A percentile compares a stretch with the other conserved stretches of the same genome.
These are phyloP conservation scores for Chunga burmeisteri DNA, from an alignment of 2,113 vertebrate genomes.

Conservation along the genomic window DNA sequence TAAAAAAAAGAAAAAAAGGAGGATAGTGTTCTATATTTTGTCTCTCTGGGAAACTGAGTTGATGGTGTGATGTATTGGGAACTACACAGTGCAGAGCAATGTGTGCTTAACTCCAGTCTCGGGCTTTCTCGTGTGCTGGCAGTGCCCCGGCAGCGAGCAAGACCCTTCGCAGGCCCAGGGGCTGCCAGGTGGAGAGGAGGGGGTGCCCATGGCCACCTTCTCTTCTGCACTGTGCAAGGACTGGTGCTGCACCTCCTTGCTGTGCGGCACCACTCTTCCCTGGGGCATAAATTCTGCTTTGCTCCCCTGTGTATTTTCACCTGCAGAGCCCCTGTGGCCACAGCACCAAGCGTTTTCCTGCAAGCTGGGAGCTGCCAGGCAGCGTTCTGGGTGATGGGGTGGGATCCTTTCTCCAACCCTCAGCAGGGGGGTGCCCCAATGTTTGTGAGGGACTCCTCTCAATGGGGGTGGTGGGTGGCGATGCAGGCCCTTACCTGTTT, in stretches of 20 bases:
- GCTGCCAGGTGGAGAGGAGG: not conserved
- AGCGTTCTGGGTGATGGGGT: not conserved
- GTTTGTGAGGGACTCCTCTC: not conserved
- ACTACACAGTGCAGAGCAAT: not conserved
- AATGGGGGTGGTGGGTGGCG: accelerated
- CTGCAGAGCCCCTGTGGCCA: not conserved
- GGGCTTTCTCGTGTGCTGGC: not conserved
- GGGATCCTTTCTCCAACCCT: not conserved
- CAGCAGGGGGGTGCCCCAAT: accelerated
- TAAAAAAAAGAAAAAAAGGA: no score
- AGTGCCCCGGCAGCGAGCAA: not conserved
- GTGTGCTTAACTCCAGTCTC: not conserved
- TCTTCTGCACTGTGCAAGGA: not conserved
- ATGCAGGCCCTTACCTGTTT: not conserved
- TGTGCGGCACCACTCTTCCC: accelerated
- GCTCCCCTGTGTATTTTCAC: not conserved
- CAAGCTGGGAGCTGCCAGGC: not conserved
- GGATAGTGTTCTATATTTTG: not conserved
- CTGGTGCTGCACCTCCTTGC: not conserved
- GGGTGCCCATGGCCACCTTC: not conserved
- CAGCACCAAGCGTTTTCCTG: not conserved
- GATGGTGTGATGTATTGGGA: not conserved
- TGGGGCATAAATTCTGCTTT: not conserved
- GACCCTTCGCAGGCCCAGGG: not conserved
- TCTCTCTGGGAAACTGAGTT: not conserved